Conservation (phyloP, 2,797 vertebrate genomes). For the Anguilla obscura region DNA sequence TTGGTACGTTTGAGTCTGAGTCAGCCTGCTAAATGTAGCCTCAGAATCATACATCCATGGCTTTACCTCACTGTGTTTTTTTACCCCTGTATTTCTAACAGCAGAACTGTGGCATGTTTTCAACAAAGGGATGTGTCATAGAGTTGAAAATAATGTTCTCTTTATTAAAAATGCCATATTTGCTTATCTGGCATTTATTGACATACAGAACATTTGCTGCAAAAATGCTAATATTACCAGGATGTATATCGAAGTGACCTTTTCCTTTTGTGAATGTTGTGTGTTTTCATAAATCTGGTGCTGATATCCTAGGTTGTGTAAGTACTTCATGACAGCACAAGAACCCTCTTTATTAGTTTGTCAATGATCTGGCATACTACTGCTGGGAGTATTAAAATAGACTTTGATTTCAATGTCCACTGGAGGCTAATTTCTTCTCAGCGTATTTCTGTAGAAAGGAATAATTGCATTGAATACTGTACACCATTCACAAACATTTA, state of each 20-base stretch:
- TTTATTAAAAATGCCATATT: conserved; percentile 46
- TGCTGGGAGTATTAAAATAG: conserved; percentile 29
- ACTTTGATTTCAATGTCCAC: conserved; percentile 26
- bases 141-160: conserved; percentile 56
- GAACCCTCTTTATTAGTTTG: conserved; percentile 69
- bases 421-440: conserved; percentile 39
- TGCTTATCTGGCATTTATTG: conserved; percentile 46
- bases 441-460: conserved; percentile 47
- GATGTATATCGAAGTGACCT: conserved; percentile 63
- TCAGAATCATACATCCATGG: conserved; percentile 54
- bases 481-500: neutral
- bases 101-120: conserved; percentile 55
- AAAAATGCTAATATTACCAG: conserved; percentile 62
- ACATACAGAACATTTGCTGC: conserved; percentile 39
- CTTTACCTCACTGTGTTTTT: conserved; percentile 53
- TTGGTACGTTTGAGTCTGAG: conserved; percentile 19
- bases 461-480: neutral
- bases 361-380: conserved; percentile 58
- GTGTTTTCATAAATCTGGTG: conserved; percentile 67
- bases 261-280: conserved; percentile 64
- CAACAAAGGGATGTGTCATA: conserved; percentile 54
- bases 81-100: conserved; percentile 48
- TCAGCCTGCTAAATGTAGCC: conserved; percentile 31
- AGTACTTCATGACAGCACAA: conserved; percentile 66
- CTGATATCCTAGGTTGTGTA: conserved; percentile 68